Percentiles rank a stretch among this genome's conserved stretches.
Conservation (phyloP, 2,113 vertebrate genomes). For the Prionailurus bengalensis region DNA sequence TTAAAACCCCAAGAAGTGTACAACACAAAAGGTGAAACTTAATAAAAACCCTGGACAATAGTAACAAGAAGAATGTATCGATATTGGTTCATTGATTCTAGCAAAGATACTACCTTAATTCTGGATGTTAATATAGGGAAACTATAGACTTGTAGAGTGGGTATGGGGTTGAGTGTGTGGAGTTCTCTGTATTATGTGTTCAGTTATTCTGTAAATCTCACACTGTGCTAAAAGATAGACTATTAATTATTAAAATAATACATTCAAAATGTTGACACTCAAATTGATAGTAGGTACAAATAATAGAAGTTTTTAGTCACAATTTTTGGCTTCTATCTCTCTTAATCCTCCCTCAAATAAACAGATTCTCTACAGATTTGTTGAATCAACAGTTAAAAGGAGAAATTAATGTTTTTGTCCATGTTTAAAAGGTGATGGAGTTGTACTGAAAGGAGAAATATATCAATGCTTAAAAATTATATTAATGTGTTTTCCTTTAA, state of each 20-base stretch:
- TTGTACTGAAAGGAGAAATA: not conserved
- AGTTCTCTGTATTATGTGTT: not conserved
- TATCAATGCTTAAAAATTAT: not conserved
- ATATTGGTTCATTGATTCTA: not conserved
- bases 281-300: not conserved
- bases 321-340: not conserved
- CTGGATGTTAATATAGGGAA: not conserved
- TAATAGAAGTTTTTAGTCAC: conserved; percentile 29
- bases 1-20: not conserved
- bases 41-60: not conserved
- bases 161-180: not conserved
- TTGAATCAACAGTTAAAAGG: not conserved
- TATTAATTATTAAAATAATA: conserved; percentile 59
- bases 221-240: not conserved
- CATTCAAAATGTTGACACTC: conserved; percentile 40
- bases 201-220: not conserved
- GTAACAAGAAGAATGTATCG: not conserved
- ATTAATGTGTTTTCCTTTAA: conserved; percentile 4
- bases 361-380: not conserved
- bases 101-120: not conserved
- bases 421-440: not conserved
- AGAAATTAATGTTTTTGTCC: not conserved
- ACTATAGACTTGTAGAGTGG: not conserved
- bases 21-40: not conserved
- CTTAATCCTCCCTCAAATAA: conserved; percentile 63